Conservation (phyloP, 2,797 vertebrate species). For the Gila robusta region DNA sequence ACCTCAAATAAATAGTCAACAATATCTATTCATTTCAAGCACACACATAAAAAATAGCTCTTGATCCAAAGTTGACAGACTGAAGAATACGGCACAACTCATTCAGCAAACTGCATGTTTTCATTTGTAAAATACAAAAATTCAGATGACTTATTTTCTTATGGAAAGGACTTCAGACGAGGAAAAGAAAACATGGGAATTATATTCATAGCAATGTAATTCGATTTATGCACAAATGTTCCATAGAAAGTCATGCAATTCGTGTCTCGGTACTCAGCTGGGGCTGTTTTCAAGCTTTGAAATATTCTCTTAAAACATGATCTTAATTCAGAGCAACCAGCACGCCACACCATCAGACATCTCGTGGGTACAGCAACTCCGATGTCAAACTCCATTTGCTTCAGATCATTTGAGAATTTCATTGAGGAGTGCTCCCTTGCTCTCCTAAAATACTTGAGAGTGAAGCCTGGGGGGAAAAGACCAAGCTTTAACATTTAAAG, state of each 20-base stretch:
- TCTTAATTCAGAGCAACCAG: conserved; percentile 65
- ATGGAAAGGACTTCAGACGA: conserved; percentile 55
- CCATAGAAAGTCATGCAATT: conserved; percentile 59
- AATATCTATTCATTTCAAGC: conserved; percentile 7
- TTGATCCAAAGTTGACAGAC: background rate
- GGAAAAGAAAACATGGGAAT: conserved; percentile 59
- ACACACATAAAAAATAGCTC: background rate
- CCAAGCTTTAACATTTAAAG: conserved; percentile 66
- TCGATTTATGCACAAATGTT: conserved; percentile 62
- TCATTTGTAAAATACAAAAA: conserved; percentile 46
- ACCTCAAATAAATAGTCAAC: background rate
- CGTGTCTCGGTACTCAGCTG: conserved; percentile 55
- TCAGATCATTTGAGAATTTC: conserved; percentile 66
- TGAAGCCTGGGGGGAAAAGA: conserved; percentile 60
- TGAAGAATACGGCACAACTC: conserved; percentile 28
- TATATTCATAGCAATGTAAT: conserved; percentile 61
- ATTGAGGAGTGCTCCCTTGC: conserved; percentile 59
- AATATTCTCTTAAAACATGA: conserved; percentile 66
- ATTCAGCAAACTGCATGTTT: conserved; percentile 43
- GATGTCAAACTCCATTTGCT: conserved; percentile 67
- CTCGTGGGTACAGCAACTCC: conserved; percentile 64
- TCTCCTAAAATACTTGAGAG: conserved; percentile 60
- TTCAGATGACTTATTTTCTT: conserved; percentile 53
- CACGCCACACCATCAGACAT: conserved; percentile 65
- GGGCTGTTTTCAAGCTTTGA: conserved; percentile 63